Evolutionary conservation across 2,797 vertebrate species (phyloP).

Genomic region (Nyctibius grandis): DNA sequence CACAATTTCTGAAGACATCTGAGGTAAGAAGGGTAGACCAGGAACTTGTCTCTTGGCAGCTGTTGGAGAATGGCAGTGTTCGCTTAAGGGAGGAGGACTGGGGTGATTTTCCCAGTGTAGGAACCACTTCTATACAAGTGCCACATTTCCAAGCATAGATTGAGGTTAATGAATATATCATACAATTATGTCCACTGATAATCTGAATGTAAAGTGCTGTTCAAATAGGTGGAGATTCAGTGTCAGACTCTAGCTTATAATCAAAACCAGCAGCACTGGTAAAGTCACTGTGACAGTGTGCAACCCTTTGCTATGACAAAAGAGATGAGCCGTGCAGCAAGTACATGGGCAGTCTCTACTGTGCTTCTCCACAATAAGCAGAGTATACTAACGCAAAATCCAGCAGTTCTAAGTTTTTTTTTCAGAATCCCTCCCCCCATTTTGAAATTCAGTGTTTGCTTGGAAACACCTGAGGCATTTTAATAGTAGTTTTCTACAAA

Average conservation of each 20-base stretch:
- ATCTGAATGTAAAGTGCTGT: not conserved
- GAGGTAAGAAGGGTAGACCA: not conserved
- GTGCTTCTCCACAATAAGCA: slow-evolving; percentile 1
- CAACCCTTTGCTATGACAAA: not conserved
- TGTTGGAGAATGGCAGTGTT: not conserved
- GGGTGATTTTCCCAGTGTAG: not conserved
- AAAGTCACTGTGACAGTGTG: not conserved
- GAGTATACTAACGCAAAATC: not conserved
- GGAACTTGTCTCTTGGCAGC: not conserved
- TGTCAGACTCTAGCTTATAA: not conserved
- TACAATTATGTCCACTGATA: not conserved
- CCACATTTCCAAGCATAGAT: not conserved
- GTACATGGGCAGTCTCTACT: not conserved
- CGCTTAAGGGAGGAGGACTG: not conserved
- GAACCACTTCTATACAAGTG: not conserved
- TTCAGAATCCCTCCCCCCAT: not conserved
- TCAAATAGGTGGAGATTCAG: not conserved
- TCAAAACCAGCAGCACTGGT: not conserved
- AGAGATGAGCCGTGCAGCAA: not conserved
- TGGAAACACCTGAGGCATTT: not conserved
- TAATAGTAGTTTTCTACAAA: not conserved
- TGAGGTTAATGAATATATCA: not conserved
- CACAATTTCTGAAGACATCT: not conserved
- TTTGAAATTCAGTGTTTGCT: not conserved
- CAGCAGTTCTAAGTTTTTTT: not conserved